These are phyloP conservation scores for Holotrichia oblita DNA, from an alignment of 1,140 invertebrate species.

Conservation along the genomic window DNA sequence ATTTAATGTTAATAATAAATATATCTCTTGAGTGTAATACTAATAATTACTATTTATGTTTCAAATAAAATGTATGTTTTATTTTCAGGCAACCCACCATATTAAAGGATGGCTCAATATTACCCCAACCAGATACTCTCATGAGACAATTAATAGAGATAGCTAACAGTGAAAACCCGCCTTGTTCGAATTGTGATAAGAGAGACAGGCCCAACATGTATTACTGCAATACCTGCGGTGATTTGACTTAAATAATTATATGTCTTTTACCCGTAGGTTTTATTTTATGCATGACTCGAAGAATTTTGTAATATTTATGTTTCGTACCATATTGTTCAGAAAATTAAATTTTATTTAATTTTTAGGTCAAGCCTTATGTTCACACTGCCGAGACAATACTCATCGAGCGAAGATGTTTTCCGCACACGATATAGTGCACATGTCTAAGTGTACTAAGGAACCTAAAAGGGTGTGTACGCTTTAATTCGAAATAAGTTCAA, in stretches of 20 bases:
- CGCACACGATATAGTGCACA: conserved; percentile 74
- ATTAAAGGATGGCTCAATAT: conserved; percentile 67
- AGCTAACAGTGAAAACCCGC: conserved; percentile 73
- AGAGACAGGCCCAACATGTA: conserved; percentile 73
- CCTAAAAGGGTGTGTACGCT: conserved; percentile 65
- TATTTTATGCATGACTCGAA: background rate
- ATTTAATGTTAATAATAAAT: no score
- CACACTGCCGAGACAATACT: conserved; percentile 74
- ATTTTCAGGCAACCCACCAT: conserved; percentile 67
- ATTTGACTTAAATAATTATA: conserved; percentile 45
- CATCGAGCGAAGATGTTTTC: conserved; percentile 80
- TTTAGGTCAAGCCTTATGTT: conserved; percentile 75
- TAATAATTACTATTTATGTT: no score
- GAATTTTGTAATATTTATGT: background rate
- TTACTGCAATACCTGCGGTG: conserved; percentile 77
- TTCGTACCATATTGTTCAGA: conserved; percentile 28
- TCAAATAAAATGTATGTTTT: conserved; percentile 12
- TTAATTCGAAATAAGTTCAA: background rate
- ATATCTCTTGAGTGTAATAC: no score
- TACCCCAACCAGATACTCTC: conserved; percentile 70
- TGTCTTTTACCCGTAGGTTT: conserved; percentile 21
- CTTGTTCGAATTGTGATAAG: conserved; percentile 77
- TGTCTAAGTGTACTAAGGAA: conserved; percentile 75
- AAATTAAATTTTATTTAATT: conserved; percentile 36
- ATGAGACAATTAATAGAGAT: conserved; percentile 73